Conservation (phyloP, 2,888 invertebrate species). For the Mimas tiliae region DNA sequence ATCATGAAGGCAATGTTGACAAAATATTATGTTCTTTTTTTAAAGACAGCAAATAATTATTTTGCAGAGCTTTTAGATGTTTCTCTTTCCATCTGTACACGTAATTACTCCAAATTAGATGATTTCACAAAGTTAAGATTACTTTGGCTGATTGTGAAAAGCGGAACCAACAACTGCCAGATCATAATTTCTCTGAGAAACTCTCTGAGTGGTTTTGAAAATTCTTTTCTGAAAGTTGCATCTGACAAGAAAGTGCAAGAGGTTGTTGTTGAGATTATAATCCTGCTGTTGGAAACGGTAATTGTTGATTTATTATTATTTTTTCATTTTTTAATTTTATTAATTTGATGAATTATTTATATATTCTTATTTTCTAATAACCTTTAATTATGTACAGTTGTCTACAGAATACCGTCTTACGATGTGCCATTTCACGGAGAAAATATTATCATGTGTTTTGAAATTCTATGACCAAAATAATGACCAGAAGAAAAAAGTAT, state of each 20-base stretch:
- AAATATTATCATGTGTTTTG: conserved; percentile 67
- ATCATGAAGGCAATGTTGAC: no score
- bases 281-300: conserved; percentile 67
- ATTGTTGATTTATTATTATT: no score
- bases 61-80: conserved; percentile 70
- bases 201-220: conserved; percentile 57
- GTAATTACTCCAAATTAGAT: conserved; percentile 60
- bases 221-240: conserved; percentile 56
- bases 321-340: conserved; percentile 22
- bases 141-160: conserved; percentile 71
- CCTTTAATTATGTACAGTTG: conserved; percentile 61
- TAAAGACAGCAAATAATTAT: conserved; percentile 20
- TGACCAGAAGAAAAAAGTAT: conserved; percentile 76
- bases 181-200: conserved; percentile 65
- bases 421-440: conserved; percentile 83
- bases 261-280: conserved; percentile 65
- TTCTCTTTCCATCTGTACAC: conserved; percentile 56
- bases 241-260: conserved; percentile 73
- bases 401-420: conserved; percentile 78
- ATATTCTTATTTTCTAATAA: not conserved
- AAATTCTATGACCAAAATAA: conserved; percentile 73
- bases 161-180: conserved; percentile 71
- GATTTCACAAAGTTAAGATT: conserved; percentile 71
- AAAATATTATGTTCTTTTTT: no score
- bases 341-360: not conserved